Base-by-base conservation (phyloP, 1,140 invertebrate species). In the Pemphigus obesinymphae region DNA sequence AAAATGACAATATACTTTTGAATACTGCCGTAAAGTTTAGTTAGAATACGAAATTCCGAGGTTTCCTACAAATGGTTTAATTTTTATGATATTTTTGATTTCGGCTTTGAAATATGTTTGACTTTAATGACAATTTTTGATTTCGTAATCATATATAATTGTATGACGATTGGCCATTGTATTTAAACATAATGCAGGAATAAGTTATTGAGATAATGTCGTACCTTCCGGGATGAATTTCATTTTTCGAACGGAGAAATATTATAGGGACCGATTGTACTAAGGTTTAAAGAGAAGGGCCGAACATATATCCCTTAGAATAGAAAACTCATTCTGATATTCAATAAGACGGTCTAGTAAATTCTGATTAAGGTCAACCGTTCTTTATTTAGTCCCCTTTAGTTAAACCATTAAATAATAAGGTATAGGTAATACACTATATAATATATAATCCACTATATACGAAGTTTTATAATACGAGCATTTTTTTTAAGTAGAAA, bases 311-410 rank as follows among this genome's bases (percentile, higher is more conserved):
- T 50, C 72, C 29, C 8, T 73, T 73, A 31, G 20, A 75, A 75
- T 75, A 50, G 26, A 53, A 75, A 70, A 75, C 45, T 50, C 23
- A 29, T 76, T 55, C 5, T 23, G 11, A 23, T 58, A 55, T 53
- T 58, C n/a, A 76, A 58, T 76, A 76, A 76, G 73, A 40, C 20
- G 31, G 50, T 37, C 11, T 50, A 58, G 53, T 76, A 76, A 76
- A 76, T 76, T 29, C 50, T 37, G 48, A 76, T 76, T 76, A 76
- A 58, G 73, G 73, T 76, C 73, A 76, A 76, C 48, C 11, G 31
- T 34, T 58, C 72, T 75, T 72, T 48, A 34, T 48, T 48, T n/a
- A 17, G 70, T 31, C 13, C 45, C 29, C 17, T 31, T 53, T 23
- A n/a, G 26, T 75, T 75, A 34, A 34, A 26, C 31, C 26, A 31